A percentile compares a stretch with the other conserved stretches of the same genome.
Evolutionary conservation across 1,140 invertebrate genomes (phyloP).

Genomic region (Galendromus occidentalis): DNA sequence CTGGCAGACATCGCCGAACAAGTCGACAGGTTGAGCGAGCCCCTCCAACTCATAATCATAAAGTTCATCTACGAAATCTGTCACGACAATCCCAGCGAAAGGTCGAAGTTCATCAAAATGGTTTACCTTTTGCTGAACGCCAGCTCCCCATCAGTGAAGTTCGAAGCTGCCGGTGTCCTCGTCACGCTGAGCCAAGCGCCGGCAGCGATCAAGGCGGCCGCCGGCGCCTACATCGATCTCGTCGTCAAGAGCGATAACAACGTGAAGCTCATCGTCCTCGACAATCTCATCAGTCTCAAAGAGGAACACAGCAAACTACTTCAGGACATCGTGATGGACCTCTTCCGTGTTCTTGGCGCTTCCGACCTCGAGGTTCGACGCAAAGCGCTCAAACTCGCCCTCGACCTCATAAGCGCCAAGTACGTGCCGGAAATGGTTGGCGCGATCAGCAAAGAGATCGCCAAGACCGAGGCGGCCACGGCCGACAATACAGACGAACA

Average conservation of each 20-base stretch:
- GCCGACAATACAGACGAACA: constrained; percentile 74
- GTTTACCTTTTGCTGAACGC: constrained; percentile 96
- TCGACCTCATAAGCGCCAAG: constrained; percentile 78
- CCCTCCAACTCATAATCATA: constrained; percentile 92
- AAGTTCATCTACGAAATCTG: constrained; percentile 98
- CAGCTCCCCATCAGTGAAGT: constrained; percentile 81
- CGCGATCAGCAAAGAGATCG: constrained; percentile 78
- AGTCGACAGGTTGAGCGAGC: constrained; percentile 86
- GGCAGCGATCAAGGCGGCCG: constrained; percentile 90
- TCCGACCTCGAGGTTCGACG: constrained; percentile 70
- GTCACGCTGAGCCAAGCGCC: constrained; percentile 92
- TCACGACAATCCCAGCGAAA: constrained; percentile 85
- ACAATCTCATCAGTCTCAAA: constrained; percentile 70
- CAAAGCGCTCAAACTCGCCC: constrained; percentile 43
- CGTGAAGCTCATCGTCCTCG: constrained; percentile 94
- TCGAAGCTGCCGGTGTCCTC: constrained; percentile 98
- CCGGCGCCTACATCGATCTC: constrained; percentile 90
- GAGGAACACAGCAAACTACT: constrained; percentile 14
- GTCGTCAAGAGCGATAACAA: constrained; percentile 99
- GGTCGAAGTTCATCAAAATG: constrained; percentile 88
- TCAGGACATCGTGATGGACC: constrained; percentile 89
- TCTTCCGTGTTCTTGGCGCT: constrained; percentile 63
- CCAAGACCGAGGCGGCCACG: constrained; percentile 53
- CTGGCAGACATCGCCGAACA: constrained; percentile 28
- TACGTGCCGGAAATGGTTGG: constrained; percentile 62